Evolutionary conservation across 2,113 vertebrate genomes (phyloP).

Genomic region (Hippocampus comes): DNA sequence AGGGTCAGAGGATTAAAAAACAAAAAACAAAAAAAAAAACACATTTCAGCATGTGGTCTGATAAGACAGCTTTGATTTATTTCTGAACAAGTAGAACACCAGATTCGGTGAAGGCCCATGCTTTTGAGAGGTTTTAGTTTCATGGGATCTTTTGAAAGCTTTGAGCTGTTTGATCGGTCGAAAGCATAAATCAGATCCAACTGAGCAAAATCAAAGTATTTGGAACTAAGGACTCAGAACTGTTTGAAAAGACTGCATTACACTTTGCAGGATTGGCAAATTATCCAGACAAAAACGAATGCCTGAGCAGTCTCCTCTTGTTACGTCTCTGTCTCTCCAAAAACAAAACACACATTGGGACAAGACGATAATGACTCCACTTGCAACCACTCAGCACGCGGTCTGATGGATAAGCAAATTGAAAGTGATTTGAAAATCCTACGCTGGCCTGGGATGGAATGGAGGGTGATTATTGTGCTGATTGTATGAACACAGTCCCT

Average conservation of each 20-base stretch:
- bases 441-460: slow-evolving; percentile 47
- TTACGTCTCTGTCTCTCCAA: slow-evolving; percentile 24
- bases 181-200: slow-evolving; percentile 46
- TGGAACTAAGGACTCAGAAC: slow-evolving; percentile 17
- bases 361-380: slow-evolving; percentile 51
- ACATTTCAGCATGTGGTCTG: background rate
- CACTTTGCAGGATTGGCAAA: slow-evolving; percentile 34
- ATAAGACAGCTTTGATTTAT: background rate
- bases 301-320: background rate
- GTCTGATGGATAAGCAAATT: slow-evolving; percentile 58
- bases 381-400: slow-evolving; percentile 45
- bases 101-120: background rate
- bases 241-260: slow-evolving; percentile 24
- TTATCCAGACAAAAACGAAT: slow-evolving; percentile 20
- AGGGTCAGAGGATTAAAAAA: background rate
- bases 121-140: background rate
- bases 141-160: slow-evolving; percentile 19
- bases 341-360: slow-evolving; percentile 35
- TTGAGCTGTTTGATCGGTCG: slow-evolving; percentile 29
- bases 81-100: background rate
- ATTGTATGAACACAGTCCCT: slow-evolving; percentile 67
- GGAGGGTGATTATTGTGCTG: slow-evolving; percentile 69
- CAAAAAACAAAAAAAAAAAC: background rate
- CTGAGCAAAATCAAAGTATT: slow-evolving; percentile 44
- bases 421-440: slow-evolving; percentile 77